Base-by-base conservation (phyloP, 2,113 vertebrate species). In the Corythornis madagascariensis region DNA sequence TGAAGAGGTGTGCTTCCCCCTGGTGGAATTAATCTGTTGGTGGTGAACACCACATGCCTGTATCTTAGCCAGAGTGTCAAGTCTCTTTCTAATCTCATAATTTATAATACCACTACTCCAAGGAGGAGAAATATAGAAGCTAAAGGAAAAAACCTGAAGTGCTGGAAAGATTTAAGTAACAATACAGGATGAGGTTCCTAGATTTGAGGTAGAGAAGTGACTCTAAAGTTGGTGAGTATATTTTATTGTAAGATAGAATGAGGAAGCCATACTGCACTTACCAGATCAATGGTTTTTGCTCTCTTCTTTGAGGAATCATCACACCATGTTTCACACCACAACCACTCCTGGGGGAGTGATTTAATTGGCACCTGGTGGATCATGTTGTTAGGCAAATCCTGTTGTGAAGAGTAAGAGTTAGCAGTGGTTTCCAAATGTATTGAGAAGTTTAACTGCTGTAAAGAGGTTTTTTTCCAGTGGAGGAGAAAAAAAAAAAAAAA, bases 311-410 rank as follows among this genome's bases (percentile, higher is more conserved):
- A 98, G 73, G 97, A 55, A 45, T 99, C 98, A 21, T 99, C 99
- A 91, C 99, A 99, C 99, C 99, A 99, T 0, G 99, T 99, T 96
- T 99, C 99, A 89, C 99, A 99, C 99, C 99, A 99, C 89, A 99
- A 98, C 99, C 99, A 99, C 94, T 99, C 99, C 97, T 99, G 99
- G 6, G 99, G 99, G 19, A 99, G 98, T 8, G 99, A 99, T 92
- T 99, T 99, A 88, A 99, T 99, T 64, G 99, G 99, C 53, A 99
- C 99, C 94, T 99, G 99, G 95, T 99, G 99, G 96, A 99, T 99
- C 99, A 99, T 99, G 97, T 99, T 99, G 97, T 99, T 99, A 47
- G 99, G 99, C 90, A 99, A 97, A 97, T 99, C 99, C 99, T 99
- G 69, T 95, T 75, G 72, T 35, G 82, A 92, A 82, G 71, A 91